phyloP scores from a whole-genome alignment of 1,140 invertebrate genomes.

The Drosophila lacteicornis region DNA sequence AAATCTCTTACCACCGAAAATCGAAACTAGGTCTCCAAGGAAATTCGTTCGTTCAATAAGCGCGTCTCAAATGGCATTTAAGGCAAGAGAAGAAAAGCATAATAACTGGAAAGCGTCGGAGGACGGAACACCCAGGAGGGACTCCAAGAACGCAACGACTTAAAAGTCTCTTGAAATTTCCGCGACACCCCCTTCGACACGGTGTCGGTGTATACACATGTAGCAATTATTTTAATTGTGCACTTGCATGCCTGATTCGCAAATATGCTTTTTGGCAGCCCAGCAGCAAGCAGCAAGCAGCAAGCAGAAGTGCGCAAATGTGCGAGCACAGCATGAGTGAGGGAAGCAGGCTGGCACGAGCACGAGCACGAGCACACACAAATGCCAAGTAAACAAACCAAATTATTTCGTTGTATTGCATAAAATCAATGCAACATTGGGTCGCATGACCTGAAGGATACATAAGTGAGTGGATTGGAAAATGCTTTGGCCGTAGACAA shows the following conservation, averaged over 20 bases:
- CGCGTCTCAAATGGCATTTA: no score
- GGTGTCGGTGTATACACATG: slow-evolving; percentile 3
- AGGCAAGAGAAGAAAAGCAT: not conserved
- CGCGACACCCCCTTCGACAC: not conserved
- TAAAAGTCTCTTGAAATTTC: slow-evolving; percentile 19
- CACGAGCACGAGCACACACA: slow-evolving; percentile 8
- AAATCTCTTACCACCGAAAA: slow-evolving; percentile 14
- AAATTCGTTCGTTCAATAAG: slow-evolving; percentile 10
- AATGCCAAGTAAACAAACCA: slow-evolving; percentile 19
- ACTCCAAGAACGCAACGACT: slow-evolving; percentile 16
- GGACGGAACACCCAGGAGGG: not conserved
- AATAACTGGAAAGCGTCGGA: not conserved
- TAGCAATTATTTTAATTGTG: slow-evolving; percentile 24
- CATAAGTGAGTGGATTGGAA: slow-evolving; percentile 16
- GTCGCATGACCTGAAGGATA: slow-evolving; percentile 16
- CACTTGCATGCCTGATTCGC: slow-evolving; percentile 23
- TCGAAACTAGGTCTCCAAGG: slow-evolving; percentile 19
- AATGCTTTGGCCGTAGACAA: not conserved
- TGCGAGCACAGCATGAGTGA: no score
- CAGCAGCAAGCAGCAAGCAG: slow-evolving; percentile 8
- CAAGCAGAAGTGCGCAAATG: slow-evolving; percentile 8
- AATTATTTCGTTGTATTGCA: slow-evolving; percentile 24
- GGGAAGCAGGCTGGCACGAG: slow-evolving; percentile 1
- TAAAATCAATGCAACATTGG: slow-evolving; percentile 22
- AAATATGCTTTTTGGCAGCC: slow-evolving; percentile 23